Conservation (phyloP, 1,140 invertebrate genomes). For the Eueides isabella region DNA sequence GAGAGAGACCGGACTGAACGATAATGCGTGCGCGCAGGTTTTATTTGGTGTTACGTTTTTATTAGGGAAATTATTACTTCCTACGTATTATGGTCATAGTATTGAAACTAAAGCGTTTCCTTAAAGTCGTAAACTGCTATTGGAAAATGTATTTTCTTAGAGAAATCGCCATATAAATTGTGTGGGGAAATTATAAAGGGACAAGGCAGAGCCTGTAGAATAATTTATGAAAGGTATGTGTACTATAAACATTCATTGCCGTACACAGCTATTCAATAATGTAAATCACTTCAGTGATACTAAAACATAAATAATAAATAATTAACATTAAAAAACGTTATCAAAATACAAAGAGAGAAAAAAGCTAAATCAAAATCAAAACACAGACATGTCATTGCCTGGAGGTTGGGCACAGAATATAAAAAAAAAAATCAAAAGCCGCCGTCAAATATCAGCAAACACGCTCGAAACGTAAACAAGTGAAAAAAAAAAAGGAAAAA, state of each 20-base stretch:
- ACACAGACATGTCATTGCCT: conserved; percentile 16
- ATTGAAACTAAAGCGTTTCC: conserved; percentile 35
- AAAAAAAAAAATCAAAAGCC: conserved; percentile 18
- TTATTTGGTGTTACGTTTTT: conserved; percentile 47
- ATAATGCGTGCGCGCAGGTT: conserved; percentile 54
- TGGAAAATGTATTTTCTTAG: conserved; percentile 10
- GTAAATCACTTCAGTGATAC: neutral
- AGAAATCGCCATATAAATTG: neutral
- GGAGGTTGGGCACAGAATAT: neutral
- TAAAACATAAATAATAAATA: neutral
- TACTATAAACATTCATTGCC: neutral
- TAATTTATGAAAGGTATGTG: neutral
- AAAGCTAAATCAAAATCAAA: conserved; percentile 4
- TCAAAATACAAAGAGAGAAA: no score
- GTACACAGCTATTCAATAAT: neutral
- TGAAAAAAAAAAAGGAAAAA: conserved; percentile 18
- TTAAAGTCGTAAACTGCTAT: conserved; percentile 31
- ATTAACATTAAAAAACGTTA: neutral
- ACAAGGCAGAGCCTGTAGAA: neutral
- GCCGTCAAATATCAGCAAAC: conserved; percentile 29
- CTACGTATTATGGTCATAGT: conserved; percentile 35
- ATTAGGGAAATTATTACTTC: conserved; percentile 57
- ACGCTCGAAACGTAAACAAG: conserved; percentile 17
- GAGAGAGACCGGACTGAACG: conserved; percentile 46
- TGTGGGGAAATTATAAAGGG: neutral